These are phyloP conservation scores for Dryobotodes eremita DNA, from an alignment of 2,888 invertebrate species.

Conservation along the genomic window DNA sequence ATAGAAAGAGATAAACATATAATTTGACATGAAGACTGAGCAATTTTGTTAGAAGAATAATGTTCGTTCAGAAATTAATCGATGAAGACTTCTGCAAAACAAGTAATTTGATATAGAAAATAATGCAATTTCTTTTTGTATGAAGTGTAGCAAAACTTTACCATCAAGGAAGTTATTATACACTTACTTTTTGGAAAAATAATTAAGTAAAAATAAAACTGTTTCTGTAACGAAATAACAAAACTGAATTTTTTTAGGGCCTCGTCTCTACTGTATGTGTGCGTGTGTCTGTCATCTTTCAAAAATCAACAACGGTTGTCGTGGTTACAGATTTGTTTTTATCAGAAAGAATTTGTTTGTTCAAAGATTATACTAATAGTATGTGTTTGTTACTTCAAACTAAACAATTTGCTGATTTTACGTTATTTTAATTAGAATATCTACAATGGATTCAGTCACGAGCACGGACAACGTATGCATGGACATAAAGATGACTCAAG, in stretches of 20 bases:
- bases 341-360: not conserved
- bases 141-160: not conserved
- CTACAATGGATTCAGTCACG: slow-evolving; percentile 81
- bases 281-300: not conserved
- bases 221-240: no score
- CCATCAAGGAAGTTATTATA: not conserved
- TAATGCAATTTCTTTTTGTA: not conserved
- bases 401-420: not conserved
- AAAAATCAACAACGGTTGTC: slow-evolving; percentile 59
- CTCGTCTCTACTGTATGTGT: no score
- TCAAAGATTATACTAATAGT: not conserved
- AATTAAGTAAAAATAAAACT: not conserved
- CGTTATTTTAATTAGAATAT: not conserved
- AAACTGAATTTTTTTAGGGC: not conserved
- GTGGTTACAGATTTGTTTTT: slow-evolving; percentile 57
- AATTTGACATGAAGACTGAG: not conserved
- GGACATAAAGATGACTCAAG: slow-evolving; percentile 77
- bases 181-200: not conserved
- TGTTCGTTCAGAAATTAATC: slow-evolving; percentile 40
- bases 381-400: not conserved
- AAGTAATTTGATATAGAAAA: not conserved
- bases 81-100: fast-evolving
- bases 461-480: slow-evolving; percentile 74
- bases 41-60: slow-evolving; percentile 4
- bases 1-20: slow-evolving; percentile 6